Base-by-base conservation (phyloP, 2,888 invertebrate genomes). In the Agrotis ipsilon region DNA sequence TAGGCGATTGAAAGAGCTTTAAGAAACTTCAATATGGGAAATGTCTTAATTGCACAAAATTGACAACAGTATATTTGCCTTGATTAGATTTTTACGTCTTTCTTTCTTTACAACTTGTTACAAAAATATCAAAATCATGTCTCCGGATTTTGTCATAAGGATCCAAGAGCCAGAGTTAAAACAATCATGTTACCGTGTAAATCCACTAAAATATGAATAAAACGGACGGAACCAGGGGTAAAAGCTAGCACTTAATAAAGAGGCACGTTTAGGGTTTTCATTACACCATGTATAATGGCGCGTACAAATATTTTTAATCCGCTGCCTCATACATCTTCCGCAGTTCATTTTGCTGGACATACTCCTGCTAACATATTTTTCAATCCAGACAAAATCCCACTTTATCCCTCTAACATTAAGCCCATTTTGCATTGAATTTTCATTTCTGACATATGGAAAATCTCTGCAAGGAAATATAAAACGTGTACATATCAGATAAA, bases 231-330 rank as follows among this genome's bases (percentile, higher is more conserved):
- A 58, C 71, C 81, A 55, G 69, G 81, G 63, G 85, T 69, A 81
- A 77, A 85, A 81, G 66, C 85, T 85, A 83, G 80, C 76, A 90
- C 92, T 94, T 95, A 94, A 95, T 95, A 95, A 94, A 95, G 94
- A 93, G 93, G 90, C 92, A 91, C 94, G 92, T 90, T 92, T 90
- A 91, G 92, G 91, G 90, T 91, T 95, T 95, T 95, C 96, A 96
- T 96, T 95, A 95, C 95, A 93, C 90, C 89, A 89, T 94, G 94
- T 94, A 96, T 96, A 96, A 96, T 96, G 95, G 95, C 90, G 90
- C 95, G 94, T 93, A 94, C 96, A 95, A 96, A 96, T 95, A 96
- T 96, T 96, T 96, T 96, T 96, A 96, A 96, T 96, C 96, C 95
- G 90, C 89, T 88, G 90, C 92, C 93, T 92, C 96, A 95, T 95